Base-by-base conservation (phyloP, 64 coral and sea anemone species). In the Porites lutea region DNA sequence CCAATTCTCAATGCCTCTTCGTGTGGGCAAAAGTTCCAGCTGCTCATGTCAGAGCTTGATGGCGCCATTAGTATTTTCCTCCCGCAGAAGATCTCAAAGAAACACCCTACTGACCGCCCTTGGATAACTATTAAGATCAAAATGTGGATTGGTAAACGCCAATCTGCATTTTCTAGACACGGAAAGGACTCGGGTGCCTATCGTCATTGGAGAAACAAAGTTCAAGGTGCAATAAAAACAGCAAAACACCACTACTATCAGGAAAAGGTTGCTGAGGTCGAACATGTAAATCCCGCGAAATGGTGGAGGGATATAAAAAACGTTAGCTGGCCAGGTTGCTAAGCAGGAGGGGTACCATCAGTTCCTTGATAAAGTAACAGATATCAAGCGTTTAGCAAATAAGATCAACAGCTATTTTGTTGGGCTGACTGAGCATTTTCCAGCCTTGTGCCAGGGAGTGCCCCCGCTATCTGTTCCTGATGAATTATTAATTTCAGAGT, bases 41-140 rank as follows among this genome's bases (percentile, higher is more conserved):
- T 88, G 21, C 67, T 87, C 59, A 60, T 60, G 59, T 60, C 59
- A 60, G 59, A 60, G 59, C 59, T 60, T 60, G 14, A 60, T 60
- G 59, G 59, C 14, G 14, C 59, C 59, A 14, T 60, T 10, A 60
- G 59, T 60, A 60, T 60, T 70, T 70, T 70, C 2, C 66, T 70
- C 2, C 66, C 66, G 66, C 66, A 70, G 66, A 70, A 70, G 66
- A 70, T 22, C 66, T 19, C 20, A 0, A 70, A 70, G 66, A 22
- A 19, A 71, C 85, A 88, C 45, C 43, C 65, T 50, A 52, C 65
- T 72, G 85, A 88, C 67, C 67, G 70, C 48, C 85, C 85, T 14
- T 88, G 85, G 85, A 88, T 88, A 57, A 88, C 65, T 72, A 88
- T 1, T 52, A 88, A 88, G 70, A 78, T 78, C 75, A 78, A 78